Evolutionary conservation across 1,140 invertebrate genomes (phyloP).

Genomic region (Caenorhabditis remanei): DNA sequence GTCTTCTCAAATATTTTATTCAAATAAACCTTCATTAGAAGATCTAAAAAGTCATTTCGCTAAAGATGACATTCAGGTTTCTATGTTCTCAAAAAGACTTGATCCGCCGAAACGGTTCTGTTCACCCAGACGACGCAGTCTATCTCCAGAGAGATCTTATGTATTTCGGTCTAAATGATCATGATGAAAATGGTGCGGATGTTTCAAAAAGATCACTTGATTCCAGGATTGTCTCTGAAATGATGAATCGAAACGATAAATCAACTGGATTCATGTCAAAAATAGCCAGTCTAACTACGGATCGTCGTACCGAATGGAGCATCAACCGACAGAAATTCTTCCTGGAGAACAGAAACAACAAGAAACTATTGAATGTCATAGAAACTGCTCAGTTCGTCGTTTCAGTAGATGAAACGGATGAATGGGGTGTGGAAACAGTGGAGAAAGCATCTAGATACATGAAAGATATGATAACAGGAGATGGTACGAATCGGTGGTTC

Average conservation of each 20-base stretch:
- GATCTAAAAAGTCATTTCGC: no score
- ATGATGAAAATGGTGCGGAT: not conserved
- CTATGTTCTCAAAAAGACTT: no score
- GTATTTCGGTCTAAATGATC: not conserved
- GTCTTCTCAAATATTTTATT: no score
- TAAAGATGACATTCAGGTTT: no score
- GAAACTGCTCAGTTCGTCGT: slow-evolving; percentile 68
- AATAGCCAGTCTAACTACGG: slow-evolving; percentile 69
- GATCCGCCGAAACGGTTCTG: no score
- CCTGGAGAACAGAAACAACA: slow-evolving; percentile 66
- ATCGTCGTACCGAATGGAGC: slow-evolving; percentile 66
- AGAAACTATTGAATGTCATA: slow-evolving; percentile 63
- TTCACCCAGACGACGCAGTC: no score
- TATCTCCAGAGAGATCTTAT: not conserved
- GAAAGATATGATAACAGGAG: slow-evolving; percentile 85
- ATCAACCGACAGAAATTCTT: slow-evolving; percentile 70
- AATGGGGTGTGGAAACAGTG: slow-evolving; percentile 58
- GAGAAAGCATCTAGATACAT: slow-evolving; percentile 60
- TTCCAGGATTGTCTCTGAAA: slow-evolving; percentile 69
- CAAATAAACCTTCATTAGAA: no score
- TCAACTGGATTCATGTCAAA: slow-evolving; percentile 61
- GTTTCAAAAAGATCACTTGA: not conserved
- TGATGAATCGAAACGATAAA: slow-evolving; percentile 65
- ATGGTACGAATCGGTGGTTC: slow-evolving; percentile 95
- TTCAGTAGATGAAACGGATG: slow-evolving; percentile 55